A percentile compares a stretch with the other conserved stretches of the same genome.
Evolutionary conservation across 2,888 invertebrate genomes (phyloP).

Genomic region (Archips xylosteana): DNA sequence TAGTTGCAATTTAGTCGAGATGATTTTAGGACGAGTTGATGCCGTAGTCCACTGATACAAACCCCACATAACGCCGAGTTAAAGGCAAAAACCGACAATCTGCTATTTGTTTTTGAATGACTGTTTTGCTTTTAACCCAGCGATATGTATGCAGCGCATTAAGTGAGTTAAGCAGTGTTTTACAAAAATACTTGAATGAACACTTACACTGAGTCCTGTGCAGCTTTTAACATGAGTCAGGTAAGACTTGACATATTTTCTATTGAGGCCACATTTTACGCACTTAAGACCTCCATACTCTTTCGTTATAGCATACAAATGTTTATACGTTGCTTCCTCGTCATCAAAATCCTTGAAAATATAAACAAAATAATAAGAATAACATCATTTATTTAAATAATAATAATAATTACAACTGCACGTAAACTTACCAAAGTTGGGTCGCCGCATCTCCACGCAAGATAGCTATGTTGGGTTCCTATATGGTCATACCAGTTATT

Average conservation of each 20-base stretch:
- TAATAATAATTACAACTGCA: no score
- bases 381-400: neutral
- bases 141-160: no score
- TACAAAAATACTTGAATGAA: neutral
- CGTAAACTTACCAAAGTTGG: conserved; percentile 50
- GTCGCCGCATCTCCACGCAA: conserved; percentile 56
- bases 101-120: no score
- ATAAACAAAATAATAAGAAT: conserved; percentile 24
- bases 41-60: no score
- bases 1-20: no score
- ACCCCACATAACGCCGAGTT: no score
- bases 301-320: conserved; percentile 53
- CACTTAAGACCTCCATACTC: conserved; percentile 50
- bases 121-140: no score
- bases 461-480: conserved; percentile 54
- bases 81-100: no score
- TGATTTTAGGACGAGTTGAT: no score
- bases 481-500: conserved; percentile 58
- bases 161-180: no score
- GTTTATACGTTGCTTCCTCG: conserved; percentile 50
- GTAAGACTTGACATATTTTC: conserved; percentile 46
- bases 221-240: conserved; percentile 44
- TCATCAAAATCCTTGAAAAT: conserved; percentile 48
- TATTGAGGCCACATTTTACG: conserved; percentile 48
- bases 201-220: conserved; percentile 21